These are phyloP conservation scores for Chunga burmeisteri DNA, from an alignment of 2,113 vertebrate species.

Conservation along the genomic window DNA sequence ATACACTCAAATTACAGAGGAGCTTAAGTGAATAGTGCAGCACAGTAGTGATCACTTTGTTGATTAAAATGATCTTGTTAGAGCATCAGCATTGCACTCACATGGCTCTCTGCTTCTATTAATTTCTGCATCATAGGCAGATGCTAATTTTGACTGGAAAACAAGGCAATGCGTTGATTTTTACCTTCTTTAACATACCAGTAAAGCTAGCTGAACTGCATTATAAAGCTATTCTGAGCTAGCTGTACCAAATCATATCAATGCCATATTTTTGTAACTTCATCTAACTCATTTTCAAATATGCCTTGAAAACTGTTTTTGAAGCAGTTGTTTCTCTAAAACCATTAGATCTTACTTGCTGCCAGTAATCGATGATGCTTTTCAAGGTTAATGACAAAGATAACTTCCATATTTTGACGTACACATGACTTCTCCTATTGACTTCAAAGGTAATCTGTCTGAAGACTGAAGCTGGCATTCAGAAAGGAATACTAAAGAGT, in stretches of 20 bases:
- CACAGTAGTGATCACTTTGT: not conserved
- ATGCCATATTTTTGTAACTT: not conserved
- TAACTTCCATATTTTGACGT: not conserved
- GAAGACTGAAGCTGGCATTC: slow-evolving; percentile 13
- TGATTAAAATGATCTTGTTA: not conserved
- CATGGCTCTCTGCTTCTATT: not conserved
- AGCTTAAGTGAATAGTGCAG: not conserved
- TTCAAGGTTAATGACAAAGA: slow-evolving; percentile 63
- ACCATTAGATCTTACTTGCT: slow-evolving; percentile 39
- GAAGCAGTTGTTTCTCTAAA: slow-evolving; percentile 29
- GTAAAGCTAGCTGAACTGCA: not conserved
- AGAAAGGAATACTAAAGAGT: slow-evolving; percentile 1
- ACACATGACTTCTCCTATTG: slow-evolving; percentile 24
- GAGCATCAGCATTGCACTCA: not conserved
- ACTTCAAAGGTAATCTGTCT: slow-evolving; percentile 17
- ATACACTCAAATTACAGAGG: not conserved
- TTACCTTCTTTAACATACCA: not conserved
- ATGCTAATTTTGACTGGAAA: not conserved
- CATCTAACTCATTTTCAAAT: slow-evolving; percentile 2
- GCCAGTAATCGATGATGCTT: slow-evolving; percentile 27
- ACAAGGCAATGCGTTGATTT: not conserved
- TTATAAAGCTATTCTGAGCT: not conserved
- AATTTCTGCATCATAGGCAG: not conserved
- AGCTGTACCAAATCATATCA: not conserved
- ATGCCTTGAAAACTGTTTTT: slow-evolving; percentile 34